phyloP scores from a whole-genome alignment of 1,140 invertebrate genomes.

The Psilanteris sp. region DNA sequence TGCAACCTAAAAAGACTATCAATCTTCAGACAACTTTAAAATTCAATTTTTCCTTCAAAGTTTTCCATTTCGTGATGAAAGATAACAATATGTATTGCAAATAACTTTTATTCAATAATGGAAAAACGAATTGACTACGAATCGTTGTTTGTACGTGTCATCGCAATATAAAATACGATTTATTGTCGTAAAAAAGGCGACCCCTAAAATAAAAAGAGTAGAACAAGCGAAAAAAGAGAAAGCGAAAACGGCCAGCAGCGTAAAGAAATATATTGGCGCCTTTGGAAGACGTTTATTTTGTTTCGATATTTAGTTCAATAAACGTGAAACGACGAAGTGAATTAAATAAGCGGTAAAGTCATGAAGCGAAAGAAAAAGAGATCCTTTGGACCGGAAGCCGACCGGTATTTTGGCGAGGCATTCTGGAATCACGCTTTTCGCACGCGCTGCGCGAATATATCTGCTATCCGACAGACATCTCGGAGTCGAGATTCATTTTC shows the following conservation, averaged over 20 bases:
- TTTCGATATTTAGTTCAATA: constrained; percentile 51
- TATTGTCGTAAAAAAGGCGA: constrained; percentile 22
- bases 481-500: constrained; percentile 64
- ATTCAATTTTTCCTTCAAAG: constrained; percentile 39
- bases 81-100: constrained; percentile 57
- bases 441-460: constrained; percentile 55
- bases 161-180: constrained; percentile 43
- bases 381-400: constrained; percentile 49
- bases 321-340: constrained; percentile 36
- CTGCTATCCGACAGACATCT: constrained; percentile 56
- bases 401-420: constrained; percentile 43
- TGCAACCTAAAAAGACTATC: constrained; percentile 20
- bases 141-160: constrained; percentile 33
- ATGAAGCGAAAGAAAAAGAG: constrained; percentile 46
- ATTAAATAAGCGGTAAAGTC: constrained; percentile 59
- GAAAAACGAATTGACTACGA: constrained; percentile 27
- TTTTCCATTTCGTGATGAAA: constrained; percentile 43
- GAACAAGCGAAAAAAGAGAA: constrained; percentile 3
- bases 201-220: constrained; percentile 16
- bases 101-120: constrained; percentile 51
- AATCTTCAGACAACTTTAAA: constrained; percentile 27
- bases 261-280: constrained; percentile 31
- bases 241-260: neutral
- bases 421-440: constrained; percentile 48
- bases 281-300: constrained; percentile 30